Base-by-base conservation (phyloP, 1,140 invertebrate genomes). In the Ephestia elutella region DNA sequence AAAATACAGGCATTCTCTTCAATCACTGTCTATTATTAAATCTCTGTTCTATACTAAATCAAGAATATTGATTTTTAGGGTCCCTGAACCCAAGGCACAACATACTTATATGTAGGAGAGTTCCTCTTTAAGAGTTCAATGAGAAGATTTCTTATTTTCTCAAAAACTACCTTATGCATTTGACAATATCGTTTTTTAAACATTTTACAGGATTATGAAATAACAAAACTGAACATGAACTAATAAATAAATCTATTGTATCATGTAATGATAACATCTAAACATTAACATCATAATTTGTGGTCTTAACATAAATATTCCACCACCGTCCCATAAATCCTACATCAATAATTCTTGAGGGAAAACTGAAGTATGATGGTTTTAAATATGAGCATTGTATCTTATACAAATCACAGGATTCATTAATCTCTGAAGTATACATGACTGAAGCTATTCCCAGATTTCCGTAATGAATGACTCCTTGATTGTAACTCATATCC, bases 241-340 rank as follows among this genome's bases (percentile, higher is more conserved):
- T 3, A 44, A 44, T 15, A 44, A 44, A 44, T 44, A 44, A 38
- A n/a, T 5, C 13, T 15, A 44, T n/a, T 4, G 2, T 44, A 17
- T 60, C 7, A 48, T 11, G 50, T 58, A 38, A 50, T 15, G 54
- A 49, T 56, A 32, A 30, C 38, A 57, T 30, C 57, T 70, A 73
- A 28, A 62, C 51, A 85, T 95, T 96, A 9, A 95, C 83, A 90
- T 96, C 95, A 90, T 92, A 96, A 82, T 96, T 92, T 51, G 82
- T 88, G 91, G 95, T 95, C 78, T 92, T 92, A 65, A 91, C 90
- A 49, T 91, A 90, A 20, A 95, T 82, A 57, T 93, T 89, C 91
- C 93, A 93, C 93, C 94, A 96, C 58, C 89, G 90, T 58, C 93
- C 92, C 75, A 94, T 89, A 68, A 96, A 91, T 5, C 96, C 96